These are phyloP conservation scores for Nephila pilipes DNA, from an alignment of 1,140 invertebrate genomes.

Conservation along the genomic window DNA sequence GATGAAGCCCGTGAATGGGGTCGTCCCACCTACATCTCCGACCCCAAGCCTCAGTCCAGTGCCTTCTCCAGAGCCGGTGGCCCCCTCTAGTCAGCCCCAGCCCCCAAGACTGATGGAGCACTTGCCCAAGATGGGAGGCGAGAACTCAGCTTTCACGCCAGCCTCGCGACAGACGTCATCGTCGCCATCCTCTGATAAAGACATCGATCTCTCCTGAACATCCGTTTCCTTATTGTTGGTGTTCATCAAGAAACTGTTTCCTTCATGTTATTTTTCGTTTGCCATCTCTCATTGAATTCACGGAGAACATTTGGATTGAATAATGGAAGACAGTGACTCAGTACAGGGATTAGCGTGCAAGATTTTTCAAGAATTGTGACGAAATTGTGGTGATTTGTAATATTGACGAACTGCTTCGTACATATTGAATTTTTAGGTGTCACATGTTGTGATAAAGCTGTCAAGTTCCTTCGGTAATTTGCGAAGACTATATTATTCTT, in stretches of 20 bases:
- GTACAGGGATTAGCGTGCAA: neutral
- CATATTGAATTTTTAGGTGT: neutral
- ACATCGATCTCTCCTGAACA: neutral
- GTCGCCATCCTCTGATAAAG: slow-evolving; percentile 61
- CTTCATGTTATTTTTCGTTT: neutral
- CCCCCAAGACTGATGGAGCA: slow-evolving; percentile 80
- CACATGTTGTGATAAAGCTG: neutral
- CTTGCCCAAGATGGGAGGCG: slow-evolving; percentile 87
- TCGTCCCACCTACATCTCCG: slow-evolving; percentile 80
- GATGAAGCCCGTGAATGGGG: slow-evolving; percentile 87
- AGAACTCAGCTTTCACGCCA: slow-evolving; percentile 89
- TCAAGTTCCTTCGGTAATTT: neutral
- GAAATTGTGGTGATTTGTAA: neutral
- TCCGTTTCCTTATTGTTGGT: neutral
- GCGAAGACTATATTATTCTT: neutral
- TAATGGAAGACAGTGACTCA: neutral
- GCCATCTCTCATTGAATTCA: neutral
- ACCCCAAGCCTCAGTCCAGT: slow-evolving; percentile 82
- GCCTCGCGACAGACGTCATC: slow-evolving; percentile 70
- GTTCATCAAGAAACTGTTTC: neutral
- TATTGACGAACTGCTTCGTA: neutral
- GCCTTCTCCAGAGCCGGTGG: slow-evolving; percentile 83
- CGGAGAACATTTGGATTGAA: neutral
- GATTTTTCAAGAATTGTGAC: neutral
- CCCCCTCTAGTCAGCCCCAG: slow-evolving; percentile 82